phyloP scores from a whole-genome alignment of 2,797 vertebrate genomes.

The Hyperoplus immaculatus region DNA sequence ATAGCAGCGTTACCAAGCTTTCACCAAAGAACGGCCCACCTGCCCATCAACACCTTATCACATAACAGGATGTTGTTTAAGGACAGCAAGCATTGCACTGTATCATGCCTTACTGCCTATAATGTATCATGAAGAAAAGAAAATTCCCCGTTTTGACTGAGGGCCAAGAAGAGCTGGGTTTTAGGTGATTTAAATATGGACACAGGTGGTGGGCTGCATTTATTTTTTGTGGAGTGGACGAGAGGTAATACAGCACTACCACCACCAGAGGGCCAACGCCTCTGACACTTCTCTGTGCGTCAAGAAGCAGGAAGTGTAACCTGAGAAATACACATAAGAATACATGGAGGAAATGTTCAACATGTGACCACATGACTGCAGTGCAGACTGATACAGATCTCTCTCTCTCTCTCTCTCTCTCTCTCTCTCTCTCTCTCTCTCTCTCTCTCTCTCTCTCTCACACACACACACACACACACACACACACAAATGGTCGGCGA shows the following conservation, averaged over 20 bases:
- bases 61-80: slow-evolving; percentile 23
- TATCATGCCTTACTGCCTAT: slow-evolving; percentile 51
- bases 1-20: neutral
- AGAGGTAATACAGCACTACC: neutral
- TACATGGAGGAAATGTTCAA: neutral
- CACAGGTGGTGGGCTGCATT: neutral
- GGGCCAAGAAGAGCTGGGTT: slow-evolving; percentile 5
- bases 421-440: neutral
- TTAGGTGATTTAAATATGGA: neutral
- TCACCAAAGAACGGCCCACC: slow-evolving; percentile 18
- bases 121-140: slow-evolving; percentile 40
- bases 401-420: neutral
- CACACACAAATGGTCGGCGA: neutral
- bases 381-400: neutral
- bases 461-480: neutral
- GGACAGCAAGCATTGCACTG: slow-evolving; percentile 48
- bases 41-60: slow-evolving; percentile 11
- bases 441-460: neutral
- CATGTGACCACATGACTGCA: neutral
- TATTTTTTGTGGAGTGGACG: neutral
- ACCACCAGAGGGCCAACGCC: slow-evolving; percentile 51
- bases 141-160: slow-evolving; percentile 48
- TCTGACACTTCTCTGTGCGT: slow-evolving; percentile 17
- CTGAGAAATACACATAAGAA: neutral
- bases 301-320: neutral